Percentiles rank a stretch among this genome's conserved stretches.
Conservation (phyloP, 2,113 vertebrate genomes). For the Strix aluco region DNA sequence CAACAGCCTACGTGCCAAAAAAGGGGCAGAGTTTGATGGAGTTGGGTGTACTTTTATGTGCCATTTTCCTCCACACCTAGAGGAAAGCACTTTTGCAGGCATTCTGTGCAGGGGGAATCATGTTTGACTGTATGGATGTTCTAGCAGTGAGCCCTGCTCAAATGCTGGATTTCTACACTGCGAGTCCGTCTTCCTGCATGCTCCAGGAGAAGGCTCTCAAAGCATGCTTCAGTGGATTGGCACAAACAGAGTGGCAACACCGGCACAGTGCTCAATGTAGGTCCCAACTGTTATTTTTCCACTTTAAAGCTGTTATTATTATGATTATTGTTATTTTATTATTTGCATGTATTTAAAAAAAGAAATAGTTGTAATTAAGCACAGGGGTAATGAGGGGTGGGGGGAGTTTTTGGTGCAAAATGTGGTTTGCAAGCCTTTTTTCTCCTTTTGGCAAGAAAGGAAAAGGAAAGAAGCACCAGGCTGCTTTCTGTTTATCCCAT, state of each 20-base stretch:
- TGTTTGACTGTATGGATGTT: slow-evolving; percentile 97
- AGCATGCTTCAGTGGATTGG: slow-evolving; percentile 90
- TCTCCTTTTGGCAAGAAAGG: not conserved
- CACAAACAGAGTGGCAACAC: slow-evolving; percentile 91
- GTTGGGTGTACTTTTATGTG: slow-evolving; percentile 88
- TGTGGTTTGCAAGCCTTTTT: not conserved
- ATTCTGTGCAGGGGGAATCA: slow-evolving; percentile 80
- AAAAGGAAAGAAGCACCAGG: not conserved
- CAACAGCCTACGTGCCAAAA: slow-evolving; percentile 86
- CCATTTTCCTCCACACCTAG: slow-evolving; percentile 84
- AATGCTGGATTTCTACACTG: slow-evolving; percentile 89
- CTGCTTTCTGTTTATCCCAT: slow-evolving; percentile 28
- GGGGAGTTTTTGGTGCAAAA: slow-evolving; percentile 14
- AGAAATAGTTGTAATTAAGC: not conserved
- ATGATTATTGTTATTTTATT: not conserved
- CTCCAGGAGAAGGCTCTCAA: slow-evolving; percentile 92
- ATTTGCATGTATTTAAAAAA: slow-evolving; percentile 73
- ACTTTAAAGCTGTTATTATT: slow-evolving; percentile 33
- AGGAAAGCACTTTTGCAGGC: slow-evolving; percentile 83
- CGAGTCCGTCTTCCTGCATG: slow-evolving; percentile 92
- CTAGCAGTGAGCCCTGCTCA: slow-evolving; percentile 88
- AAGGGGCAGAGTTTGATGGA: slow-evolving; percentile 95
- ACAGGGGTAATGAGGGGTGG: slow-evolving; percentile 56
- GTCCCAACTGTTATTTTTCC: slow-evolving; percentile 77
- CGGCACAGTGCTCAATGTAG: slow-evolving; percentile 94